Percentiles rank a stretch among this genome's conserved stretches.
phyloP scores from a whole-genome alignment of 2,113 vertebrate species.

The Panurus biarmicus region DNA sequence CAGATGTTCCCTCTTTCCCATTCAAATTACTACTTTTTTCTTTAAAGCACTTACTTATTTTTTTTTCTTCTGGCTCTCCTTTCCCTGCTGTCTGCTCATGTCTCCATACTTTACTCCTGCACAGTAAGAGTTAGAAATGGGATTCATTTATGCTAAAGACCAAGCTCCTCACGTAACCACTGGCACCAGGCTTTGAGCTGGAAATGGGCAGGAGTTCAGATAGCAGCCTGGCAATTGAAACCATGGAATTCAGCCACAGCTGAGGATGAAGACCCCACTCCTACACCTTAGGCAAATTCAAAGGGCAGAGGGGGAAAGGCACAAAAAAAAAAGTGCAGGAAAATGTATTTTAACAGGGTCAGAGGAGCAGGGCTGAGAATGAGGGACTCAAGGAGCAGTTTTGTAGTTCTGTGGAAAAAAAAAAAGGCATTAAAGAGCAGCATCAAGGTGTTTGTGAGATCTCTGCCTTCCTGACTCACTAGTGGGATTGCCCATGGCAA shows the following conservation, averaged over 20 bases:
- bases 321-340: not conserved
- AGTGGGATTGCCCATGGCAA: not conserved
- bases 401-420: not conserved
- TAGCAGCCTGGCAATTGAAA: fast-evolving
- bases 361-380: not conserved
- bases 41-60: not conserved
- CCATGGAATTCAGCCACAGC: not conserved
- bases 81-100: not conserved
- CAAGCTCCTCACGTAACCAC: fast-evolving
- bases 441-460: not conserved
- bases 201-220: not conserved
- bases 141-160: not conserved
- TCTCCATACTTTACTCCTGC: not conserved
- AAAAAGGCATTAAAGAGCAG: not conserved
- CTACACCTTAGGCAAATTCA: not conserved
- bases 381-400: not conserved
- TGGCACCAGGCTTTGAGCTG: not conserved
- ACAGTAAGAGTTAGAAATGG: not conserved
- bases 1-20: not conserved
- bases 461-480: not conserved
- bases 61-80: not conserved
- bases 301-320: not conserved
- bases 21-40: not conserved
- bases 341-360: not conserved
- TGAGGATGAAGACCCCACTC: not conserved